Evolutionary conservation across 1,140 invertebrate species (phyloP), one percentile per base, ranked within the genome.

Genomic region (Euschistus heros): DNA sequence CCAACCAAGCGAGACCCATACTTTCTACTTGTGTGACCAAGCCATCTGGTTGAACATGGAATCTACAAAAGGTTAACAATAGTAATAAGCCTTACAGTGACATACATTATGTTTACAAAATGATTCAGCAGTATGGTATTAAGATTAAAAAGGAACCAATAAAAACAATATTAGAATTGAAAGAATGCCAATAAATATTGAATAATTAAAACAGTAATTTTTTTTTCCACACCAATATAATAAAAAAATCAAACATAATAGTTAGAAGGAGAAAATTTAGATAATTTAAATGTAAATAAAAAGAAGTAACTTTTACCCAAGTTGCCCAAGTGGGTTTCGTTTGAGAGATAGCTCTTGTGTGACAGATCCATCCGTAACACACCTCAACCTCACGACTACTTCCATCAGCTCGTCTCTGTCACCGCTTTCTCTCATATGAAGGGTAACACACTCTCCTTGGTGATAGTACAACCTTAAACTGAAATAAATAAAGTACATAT

Each of bases 21-120:
- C 81, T 82, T 76, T 97, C 94, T 0, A 97, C 94, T 73, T 95
- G 89, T 2, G 92, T 96, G 2, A 98, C 92, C 4, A 97, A 84
- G 4, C 94, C 95, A 76, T 97, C 94, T 15, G 91, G 89, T 73
- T 97, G 92, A 24, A 97, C 91, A 75, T 97, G 92, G 78, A 97
- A 97, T 27, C 65, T 66, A 18, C 15, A 54, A 57, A 55, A 37
- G 8, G 33, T 37, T 6, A 37, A 37, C 33, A 1, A n/a, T n/a
- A n/a, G n/a, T n/a, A n/a, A n/a, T n/a, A n/a, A n/a, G n/a, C n/a
- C n/a, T n/a, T n/a, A n/a, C n/a, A n/a, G n/a, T n/a, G n/a, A n/a
- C n/a, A n/a, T n/a, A n/a, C n/a, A n/a, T n/a, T n/a, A n/a, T n/a
- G n/a, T n/a, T n/a, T n/a, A n/a, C n/a, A n/a, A n/a, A n/a, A n/a